Percentiles rank a stretch among this genome's conserved stretches.
Evolutionary conservation across 2,113 vertebrate genomes (phyloP).

Genomic region (Platysteira castanea): DNA sequence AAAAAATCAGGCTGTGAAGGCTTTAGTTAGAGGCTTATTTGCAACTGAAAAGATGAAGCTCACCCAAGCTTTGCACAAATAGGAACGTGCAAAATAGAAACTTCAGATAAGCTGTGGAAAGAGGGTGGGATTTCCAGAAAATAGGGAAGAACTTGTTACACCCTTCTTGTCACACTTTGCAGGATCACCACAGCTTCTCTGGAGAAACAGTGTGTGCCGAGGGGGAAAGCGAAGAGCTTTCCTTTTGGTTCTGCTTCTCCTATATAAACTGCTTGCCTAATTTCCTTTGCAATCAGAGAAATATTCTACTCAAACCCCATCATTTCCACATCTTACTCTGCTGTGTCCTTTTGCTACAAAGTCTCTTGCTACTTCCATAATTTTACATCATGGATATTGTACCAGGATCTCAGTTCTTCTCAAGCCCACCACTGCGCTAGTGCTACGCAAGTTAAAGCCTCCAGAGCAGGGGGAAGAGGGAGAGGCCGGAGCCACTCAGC

Average conservation of each 20-base stretch:
- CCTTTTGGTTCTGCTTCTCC: conserved; percentile 82
- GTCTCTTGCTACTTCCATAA: background rate
- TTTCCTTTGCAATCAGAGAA: conserved; percentile 76
- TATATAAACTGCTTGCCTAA: conserved; percentile 76
- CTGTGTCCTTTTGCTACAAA: background rate
- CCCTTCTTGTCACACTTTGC: conserved; percentile 64
- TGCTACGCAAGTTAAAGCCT: background rate
- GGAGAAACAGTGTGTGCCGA: background rate
- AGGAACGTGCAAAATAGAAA: conserved; percentile 57
- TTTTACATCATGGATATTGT: background rate
- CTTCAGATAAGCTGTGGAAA: conserved; percentile 24
- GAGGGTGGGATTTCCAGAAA: conserved; percentile 76
- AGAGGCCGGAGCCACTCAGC: background rate
- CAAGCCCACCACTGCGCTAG: background rate
- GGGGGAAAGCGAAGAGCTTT: conserved; percentile 64
- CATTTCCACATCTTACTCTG: conserved; percentile 48
- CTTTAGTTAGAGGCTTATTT: background rate
- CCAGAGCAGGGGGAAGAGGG: background rate
- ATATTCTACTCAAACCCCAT: conserved; percentile 52
- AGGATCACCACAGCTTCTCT: conserved; percentile 69
- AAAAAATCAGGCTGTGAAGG: background rate
- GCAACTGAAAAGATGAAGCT: background rate
- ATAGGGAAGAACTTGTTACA: conserved; percentile 71
- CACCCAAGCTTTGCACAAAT: background rate
- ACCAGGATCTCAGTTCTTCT: background rate